A percentile compares a stretch with the other conserved stretches of the same genome.
These are phyloP conservation scores for Rhagoletis zephyria DNA, from an alignment of 1,140 invertebrate species.

Conservation along the genomic window DNA sequence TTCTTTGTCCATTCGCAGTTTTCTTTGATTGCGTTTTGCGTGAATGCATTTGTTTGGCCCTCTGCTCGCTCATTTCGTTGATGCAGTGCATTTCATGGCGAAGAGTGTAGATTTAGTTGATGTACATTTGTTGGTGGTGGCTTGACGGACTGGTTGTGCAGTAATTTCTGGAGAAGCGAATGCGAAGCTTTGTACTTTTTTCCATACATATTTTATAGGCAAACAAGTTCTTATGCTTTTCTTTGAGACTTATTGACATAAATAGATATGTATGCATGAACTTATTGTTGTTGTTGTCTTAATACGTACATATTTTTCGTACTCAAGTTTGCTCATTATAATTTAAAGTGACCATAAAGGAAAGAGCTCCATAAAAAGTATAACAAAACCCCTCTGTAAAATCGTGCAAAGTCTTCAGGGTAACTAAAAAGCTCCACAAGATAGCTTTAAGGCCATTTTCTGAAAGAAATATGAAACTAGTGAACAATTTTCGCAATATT, in stretches of 20 bases:
- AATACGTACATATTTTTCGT: no score
- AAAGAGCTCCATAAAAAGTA: no score
- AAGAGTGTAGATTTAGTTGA: constrained; percentile 46
- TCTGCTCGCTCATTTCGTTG: constrained; percentile 70
- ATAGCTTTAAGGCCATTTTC: no score
- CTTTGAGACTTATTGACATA: background rate
- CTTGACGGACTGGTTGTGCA: constrained; percentile 49
- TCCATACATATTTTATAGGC: constrained; percentile 61
- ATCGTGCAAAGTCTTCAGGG: no score
- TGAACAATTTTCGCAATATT: no score
- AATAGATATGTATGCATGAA: background rate
- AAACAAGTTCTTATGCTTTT: constrained; percentile 66
- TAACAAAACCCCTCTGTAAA: no score
- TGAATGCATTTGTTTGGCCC: constrained; percentile 63
- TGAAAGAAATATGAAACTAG: no score
- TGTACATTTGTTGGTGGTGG: constrained; percentile 55
- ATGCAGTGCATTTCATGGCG: constrained; percentile 20
- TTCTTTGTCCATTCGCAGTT: constrained; percentile 48
- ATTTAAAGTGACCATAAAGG: no score
- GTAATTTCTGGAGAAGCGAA: constrained; percentile 59
- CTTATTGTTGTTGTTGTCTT: no score
- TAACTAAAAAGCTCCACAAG: no score
- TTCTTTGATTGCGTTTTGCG: constrained; percentile 41
- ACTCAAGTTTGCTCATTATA: no score
- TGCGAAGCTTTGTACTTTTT: background rate